These are phyloP conservation scores for Syngnathus floridae DNA, from an alignment of 2,113 vertebrate species.

Conservation along the genomic window DNA sequence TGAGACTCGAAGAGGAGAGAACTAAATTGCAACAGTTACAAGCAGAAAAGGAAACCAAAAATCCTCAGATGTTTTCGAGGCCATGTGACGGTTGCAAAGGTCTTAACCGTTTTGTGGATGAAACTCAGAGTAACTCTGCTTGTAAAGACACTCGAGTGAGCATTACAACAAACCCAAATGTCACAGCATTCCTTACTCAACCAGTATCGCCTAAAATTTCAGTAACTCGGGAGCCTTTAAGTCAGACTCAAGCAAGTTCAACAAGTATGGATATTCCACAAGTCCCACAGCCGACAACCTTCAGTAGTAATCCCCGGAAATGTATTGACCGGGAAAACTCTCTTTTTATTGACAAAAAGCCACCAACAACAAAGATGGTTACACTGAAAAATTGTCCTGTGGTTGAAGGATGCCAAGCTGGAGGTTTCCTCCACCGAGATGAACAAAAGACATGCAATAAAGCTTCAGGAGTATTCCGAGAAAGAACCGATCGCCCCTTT, in stretches of 20 bases:
- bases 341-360: background rate
- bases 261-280: background rate
- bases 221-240: background rate
- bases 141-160: background rate
- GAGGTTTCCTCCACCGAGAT: background rate
- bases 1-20: background rate
- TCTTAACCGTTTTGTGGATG: background rate
- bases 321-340: background rate
- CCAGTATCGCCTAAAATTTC: background rate
- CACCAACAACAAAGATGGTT: background rate
- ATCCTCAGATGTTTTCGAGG: background rate
- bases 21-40: constrained; percentile 1
- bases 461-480: background rate
- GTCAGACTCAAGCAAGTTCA: background rate
- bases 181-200: background rate
- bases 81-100: background rate
- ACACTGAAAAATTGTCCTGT: background rate
- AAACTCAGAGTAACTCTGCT: background rate
- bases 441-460: background rate
- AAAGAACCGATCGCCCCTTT: background rate
- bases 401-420: background rate
- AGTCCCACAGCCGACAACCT: background rate
- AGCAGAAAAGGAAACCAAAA: background rate
- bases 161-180: background rate
- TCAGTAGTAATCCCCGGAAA: background rate